These are phyloP conservation scores for Sinocyclocheilus anshuiensis DNA, from an alignment of 2,113 vertebrate genomes.

Conservation along the genomic window DNA sequence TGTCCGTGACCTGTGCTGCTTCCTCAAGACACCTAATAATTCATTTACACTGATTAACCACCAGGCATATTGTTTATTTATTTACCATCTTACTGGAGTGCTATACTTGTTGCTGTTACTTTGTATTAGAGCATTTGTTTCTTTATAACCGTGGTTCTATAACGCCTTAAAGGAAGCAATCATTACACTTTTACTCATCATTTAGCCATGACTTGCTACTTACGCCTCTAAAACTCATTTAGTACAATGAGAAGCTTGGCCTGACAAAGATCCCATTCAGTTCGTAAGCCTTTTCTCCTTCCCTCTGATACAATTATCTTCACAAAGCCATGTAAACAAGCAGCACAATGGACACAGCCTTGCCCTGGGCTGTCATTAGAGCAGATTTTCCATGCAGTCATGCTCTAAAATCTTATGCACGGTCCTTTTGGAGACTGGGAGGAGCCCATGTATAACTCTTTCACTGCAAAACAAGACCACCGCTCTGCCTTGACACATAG, in stretches of 20 bases:
- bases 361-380: slow-evolving; percentile 58
- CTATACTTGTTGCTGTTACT: not conserved
- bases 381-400: slow-evolving; percentile 55
- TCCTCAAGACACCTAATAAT: slow-evolving; percentile 4
- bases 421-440: slow-evolving; percentile 55
- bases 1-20: not conserved
- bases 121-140: not conserved
- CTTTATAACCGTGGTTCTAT: not conserved
- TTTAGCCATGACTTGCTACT: slow-evolving; percentile 69
- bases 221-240: slow-evolving; percentile 74
- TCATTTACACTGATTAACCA: not conserved
- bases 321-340: slow-evolving; percentile 79
- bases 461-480: slow-evolving; percentile 12
- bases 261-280: slow-evolving; percentile 83
- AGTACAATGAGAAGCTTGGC: slow-evolving; percentile 77
- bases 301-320: slow-evolving; percentile 75
- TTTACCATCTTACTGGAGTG: not conserved
- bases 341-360: slow-evolving; percentile 53
- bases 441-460: slow-evolving; percentile 48
- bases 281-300: slow-evolving; percentile 43
- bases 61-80: not conserved
- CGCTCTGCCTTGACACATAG: slow-evolving; percentile 17
- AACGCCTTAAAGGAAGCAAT: not conserved
- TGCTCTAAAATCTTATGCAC: slow-evolving; percentile 52
- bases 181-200: slow-evolving; percentile 42